These are phyloP conservation scores for Myiothlypis chrysogaster DNA, from an alignment of 2,797 vertebrate species.

Conservation along the genomic window DNA sequence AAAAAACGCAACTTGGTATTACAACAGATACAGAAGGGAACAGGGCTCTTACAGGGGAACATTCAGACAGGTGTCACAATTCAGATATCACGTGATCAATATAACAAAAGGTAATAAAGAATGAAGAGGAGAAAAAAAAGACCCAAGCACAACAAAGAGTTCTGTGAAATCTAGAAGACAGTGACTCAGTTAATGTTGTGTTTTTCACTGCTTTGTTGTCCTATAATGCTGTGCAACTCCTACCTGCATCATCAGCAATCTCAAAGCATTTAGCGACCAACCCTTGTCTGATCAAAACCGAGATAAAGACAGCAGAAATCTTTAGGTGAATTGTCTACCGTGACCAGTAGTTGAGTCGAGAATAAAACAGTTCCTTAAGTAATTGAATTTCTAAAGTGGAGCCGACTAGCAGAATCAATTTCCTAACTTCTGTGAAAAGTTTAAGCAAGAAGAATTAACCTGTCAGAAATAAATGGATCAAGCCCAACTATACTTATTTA, in stretches of 20 bases:
- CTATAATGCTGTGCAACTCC: background rate
- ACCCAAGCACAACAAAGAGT: background rate
- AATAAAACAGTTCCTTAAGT: background rate
- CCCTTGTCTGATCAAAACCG: fast-evolving
- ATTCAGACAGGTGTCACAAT: background rate
- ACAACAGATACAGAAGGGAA: background rate
- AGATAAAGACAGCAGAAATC: background rate
- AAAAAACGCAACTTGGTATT: background rate
- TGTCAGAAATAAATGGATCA: background rate
- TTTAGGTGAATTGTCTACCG: background rate
- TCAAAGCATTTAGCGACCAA: background rate
- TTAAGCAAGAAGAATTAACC: background rate
- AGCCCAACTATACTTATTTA: background rate
- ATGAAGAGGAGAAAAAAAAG: background rate
- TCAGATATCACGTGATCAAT: background rate
- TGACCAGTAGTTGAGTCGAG: background rate
- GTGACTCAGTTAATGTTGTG: background rate
- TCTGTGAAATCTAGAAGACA: background rate
- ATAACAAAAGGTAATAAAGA: background rate
- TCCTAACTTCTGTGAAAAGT: background rate
- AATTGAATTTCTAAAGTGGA: background rate
- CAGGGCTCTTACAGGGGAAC: background rate
- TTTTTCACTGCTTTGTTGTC: background rate
- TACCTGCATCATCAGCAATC: background rate
- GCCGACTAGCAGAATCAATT: background rate